These are phyloP conservation scores for Lasioglossum leucozonium DNA, from an alignment of 2,888 invertebrate species.

Conservation along the genomic window DNA sequence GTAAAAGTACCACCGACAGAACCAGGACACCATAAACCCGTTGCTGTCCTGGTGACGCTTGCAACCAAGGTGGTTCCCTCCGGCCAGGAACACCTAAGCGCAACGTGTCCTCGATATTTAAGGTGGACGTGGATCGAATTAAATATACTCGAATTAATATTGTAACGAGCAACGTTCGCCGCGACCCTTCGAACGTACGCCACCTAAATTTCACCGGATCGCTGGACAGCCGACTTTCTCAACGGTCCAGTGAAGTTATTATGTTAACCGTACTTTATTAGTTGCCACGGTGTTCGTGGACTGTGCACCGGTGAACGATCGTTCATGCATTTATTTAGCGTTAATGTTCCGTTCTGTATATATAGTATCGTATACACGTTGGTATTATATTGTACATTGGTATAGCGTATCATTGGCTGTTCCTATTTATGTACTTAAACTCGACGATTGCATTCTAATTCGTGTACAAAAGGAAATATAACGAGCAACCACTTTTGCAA, in stretches of 20 bases:
- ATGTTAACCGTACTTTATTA: background rate
- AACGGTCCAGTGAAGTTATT: background rate
- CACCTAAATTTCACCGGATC: background rate
- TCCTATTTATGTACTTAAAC: background rate
- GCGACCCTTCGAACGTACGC: background rate
- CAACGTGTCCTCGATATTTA: conserved; percentile 11
- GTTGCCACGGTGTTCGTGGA: background rate
- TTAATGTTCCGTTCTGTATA: conserved; percentile 32
- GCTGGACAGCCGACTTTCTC: background rate
- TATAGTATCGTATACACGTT: conserved; percentile 11
- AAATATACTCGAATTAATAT: conserved; percentile 39
- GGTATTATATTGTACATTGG: background rate
- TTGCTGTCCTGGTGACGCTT: conserved; percentile 56
- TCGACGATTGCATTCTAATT: background rate
- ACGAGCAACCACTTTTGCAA: background rate
- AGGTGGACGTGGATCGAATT: conserved; percentile 27
- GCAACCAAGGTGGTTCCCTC: conserved; percentile 45
- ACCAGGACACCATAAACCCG: conserved; percentile 55
- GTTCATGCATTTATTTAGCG: conserved; percentile 53
- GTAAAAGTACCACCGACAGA: conserved; percentile 62
- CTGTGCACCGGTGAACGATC: background rate
- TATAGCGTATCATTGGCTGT: conserved; percentile 16
- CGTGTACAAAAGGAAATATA: conserved; percentile 6
- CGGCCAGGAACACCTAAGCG: conserved; percentile 42
- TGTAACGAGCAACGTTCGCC: conserved; percentile 31